These are phyloP conservation scores for Tipula helvola DNA, from an alignment of 2,888 invertebrate genomes.

Conservation along the genomic window DNA sequence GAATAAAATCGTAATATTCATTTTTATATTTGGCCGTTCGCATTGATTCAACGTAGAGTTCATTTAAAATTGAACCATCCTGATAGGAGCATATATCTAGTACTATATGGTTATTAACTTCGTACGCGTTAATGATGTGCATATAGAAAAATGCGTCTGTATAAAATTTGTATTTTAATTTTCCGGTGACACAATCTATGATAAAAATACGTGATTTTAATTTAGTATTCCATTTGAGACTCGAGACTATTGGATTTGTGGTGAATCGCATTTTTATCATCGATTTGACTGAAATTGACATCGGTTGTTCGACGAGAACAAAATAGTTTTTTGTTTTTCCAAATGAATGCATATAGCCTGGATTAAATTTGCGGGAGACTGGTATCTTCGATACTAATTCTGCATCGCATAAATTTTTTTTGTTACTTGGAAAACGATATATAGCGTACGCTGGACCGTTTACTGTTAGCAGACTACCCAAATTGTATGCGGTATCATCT, in stretches of 20 bases:
- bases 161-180: slow-evolving; percentile 40
- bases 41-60: slow-evolving; percentile 72
- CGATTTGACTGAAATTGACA: slow-evolving; percentile 54
- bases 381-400: slow-evolving; percentile 55
- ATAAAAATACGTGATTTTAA: slow-evolving; percentile 54
- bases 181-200: slow-evolving; percentile 46
- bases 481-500: slow-evolving; percentile 54
- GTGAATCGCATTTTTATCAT: slow-evolving; percentile 46
- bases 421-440: slow-evolving; percentile 49
- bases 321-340: slow-evolving; percentile 77
- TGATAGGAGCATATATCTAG: slow-evolving; percentile 74
- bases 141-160: slow-evolving; percentile 67
- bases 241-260: slow-evolving; percentile 52
- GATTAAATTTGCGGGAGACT: slow-evolving; percentile 66
- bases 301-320: slow-evolving; percentile 79
- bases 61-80: slow-evolving; percentile 69
- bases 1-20: slow-evolving; percentile 42
- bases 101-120: slow-evolving; percentile 49
- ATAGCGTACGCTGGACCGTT: slow-evolving; percentile 58
- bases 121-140: slow-evolving; percentile 79
- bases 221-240: slow-evolving; percentile 63
- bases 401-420: slow-evolving; percentile 57
- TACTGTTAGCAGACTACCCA: slow-evolving; percentile 59
- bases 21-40: slow-evolving; percentile 58
- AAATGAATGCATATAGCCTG: slow-evolving; percentile 89